phyloP scores from a whole-genome alignment of 35 echinoderm and acorn worm species.

The Nesometra sesokonis region DNA sequence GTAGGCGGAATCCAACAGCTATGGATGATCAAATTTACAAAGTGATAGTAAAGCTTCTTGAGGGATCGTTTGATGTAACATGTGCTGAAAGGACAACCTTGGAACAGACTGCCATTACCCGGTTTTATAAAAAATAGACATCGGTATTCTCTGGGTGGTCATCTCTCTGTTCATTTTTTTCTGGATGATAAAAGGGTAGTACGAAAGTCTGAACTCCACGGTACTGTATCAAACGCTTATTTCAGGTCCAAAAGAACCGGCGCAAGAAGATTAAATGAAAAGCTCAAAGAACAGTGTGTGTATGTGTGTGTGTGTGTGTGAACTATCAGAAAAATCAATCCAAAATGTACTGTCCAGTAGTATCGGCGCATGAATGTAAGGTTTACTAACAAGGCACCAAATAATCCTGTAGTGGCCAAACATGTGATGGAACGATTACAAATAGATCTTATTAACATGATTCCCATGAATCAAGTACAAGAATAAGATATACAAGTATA shows the following conservation, averaged over 20 bases:
- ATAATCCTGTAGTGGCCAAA: background rate
- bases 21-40: conserved; percentile 22
- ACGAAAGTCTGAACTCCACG: background rate
- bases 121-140: conserved; percentile 14
- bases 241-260: conserved; percentile 11
- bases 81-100: too few species aligned
- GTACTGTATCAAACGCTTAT: background rate
- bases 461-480: background rate
- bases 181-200: conserved; percentile 10
- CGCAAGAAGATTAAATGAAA: conserved; percentile 3
- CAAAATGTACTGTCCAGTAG: background rate
- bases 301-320: too few species aligned
- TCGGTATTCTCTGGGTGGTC: background rate
- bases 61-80: too few species aligned
- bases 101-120: conserved; percentile 16
- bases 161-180: background rate
- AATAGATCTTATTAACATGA: conserved; percentile 11
- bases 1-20: conserved; percentile 8
- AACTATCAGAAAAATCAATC: background rate
- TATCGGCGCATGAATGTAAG: conserved; percentile 9
- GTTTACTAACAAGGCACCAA: conserved; percentile 12
- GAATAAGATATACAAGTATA: conserved; percentile 2
- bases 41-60: conserved; percentile 15
- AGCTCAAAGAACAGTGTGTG: background rate
- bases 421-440: too few species aligned